Conservation (phyloP, 2,888 invertebrate species). For the Microctonus aethiopoides region DNA sequence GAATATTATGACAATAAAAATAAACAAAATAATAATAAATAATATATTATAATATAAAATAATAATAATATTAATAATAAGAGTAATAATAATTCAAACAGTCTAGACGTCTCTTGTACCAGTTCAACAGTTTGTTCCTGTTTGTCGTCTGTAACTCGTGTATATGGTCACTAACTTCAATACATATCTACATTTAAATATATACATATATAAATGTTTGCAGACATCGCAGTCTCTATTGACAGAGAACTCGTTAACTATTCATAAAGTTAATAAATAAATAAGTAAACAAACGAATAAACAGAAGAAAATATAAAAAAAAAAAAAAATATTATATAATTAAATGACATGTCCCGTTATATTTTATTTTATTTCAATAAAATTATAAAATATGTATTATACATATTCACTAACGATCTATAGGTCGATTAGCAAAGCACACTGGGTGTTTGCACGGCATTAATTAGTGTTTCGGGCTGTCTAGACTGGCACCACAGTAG, state of each 20-base stretch:
- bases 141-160: constrained; percentile 54
- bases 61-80: constrained; percentile 31
- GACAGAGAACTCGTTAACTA: constrained; percentile 3
- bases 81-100: background rate
- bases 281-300: too few species aligned
- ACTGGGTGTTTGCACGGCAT: constrained; percentile 57
- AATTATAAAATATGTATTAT: background rate
- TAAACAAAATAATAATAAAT: constrained; percentile 28
- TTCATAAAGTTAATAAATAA: constrained; percentile 9
- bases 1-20: background rate
- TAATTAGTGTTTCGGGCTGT: constrained; percentile 60
- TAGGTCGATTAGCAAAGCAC: constrained; percentile 25
- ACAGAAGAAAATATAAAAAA: background rate
- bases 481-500: constrained; percentile 47
- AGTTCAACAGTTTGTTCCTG: constrained; percentile 65
- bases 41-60: background rate
- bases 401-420: background rate
- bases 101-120: constrained; percentile 63
- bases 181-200: background rate
- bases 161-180: constrained; percentile 29
- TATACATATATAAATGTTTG: constrained; percentile 18
- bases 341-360: background rate
- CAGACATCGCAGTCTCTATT: constrained; percentile 4
- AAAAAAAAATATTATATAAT: background rate
- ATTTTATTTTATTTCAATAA: background rate